phyloP scores from a whole-genome alignment of 2,797 vertebrate species.

The Nannoperca obscura region DNA sequence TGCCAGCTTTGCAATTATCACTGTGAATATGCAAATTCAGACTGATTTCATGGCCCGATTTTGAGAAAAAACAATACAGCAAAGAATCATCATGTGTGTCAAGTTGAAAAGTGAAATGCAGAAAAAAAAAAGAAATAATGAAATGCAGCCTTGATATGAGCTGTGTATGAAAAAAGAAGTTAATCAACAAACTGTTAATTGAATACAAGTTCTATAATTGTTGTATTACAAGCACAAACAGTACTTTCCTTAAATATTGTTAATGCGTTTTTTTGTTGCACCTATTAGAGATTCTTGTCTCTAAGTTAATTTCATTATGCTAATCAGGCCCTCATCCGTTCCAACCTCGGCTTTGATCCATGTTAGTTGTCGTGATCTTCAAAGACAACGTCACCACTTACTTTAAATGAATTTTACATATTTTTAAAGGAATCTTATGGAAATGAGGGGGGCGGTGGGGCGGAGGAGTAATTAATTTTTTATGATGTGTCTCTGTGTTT shows the following conservation, averaged over 20 bases:
- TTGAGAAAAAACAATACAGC: slow-evolving; percentile 67
- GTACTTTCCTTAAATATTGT: slow-evolving; percentile 98
- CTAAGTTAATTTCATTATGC: slow-evolving; percentile 99
- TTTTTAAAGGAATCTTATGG: slow-evolving; percentile 98
- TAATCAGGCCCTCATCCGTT: slow-evolving; percentile 99
- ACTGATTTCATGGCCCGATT: slow-evolving; percentile 82
- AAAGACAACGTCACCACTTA: slow-evolving; percentile 99
- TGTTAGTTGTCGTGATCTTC: slow-evolving; percentile 99
- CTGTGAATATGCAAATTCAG: slow-evolving; percentile 80
- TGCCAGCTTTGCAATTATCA: slow-evolving; percentile 81
- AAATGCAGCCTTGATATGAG: slow-evolving; percentile 81
- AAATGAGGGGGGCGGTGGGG: slow-evolving; percentile 91
- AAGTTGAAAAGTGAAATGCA: slow-evolving; percentile 49
- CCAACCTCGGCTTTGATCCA: slow-evolving; percentile 99
- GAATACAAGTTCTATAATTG: slow-evolving; percentile 97
- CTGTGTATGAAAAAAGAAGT: slow-evolving; percentile 86
- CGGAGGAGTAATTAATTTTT: slow-evolving; percentile 98
- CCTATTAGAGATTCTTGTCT: slow-evolving; percentile 99
- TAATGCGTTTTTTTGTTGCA: slow-evolving; percentile 96
- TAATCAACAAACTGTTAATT: slow-evolving; percentile 99
- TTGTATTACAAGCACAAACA: slow-evolving; percentile 99
- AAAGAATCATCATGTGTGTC: slow-evolving; percentile 63
- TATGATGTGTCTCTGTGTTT: slow-evolving; percentile 98
- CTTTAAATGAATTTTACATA: slow-evolving; percentile 99
- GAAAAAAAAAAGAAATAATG: slow-evolving; percentile 22